These are phyloP conservation scores for Patiria pectinifera DNA, from an alignment of 53 echinoderm and acorn worm species.

Conservation along the genomic window DNA sequence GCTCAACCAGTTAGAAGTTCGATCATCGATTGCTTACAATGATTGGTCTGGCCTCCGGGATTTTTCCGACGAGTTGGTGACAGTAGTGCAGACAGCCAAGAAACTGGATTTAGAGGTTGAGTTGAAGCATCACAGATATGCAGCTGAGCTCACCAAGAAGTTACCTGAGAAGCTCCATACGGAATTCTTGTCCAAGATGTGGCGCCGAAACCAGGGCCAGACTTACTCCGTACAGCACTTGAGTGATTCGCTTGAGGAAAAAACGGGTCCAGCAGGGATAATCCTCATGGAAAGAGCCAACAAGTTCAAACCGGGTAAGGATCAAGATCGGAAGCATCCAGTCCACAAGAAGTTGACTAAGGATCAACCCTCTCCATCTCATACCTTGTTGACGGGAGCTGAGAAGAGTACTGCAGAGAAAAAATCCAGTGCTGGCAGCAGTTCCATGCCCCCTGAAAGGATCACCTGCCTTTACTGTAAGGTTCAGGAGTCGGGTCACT, in stretches of 20 bases:
- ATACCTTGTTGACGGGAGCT: conserved; percentile 8
- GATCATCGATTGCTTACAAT: background rate
- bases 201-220: conserved; percentile 14
- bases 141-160: conserved; percentile 26
- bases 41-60: conserved; percentile 45
- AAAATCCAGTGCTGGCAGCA: background rate
- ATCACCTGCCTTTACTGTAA: conserved; percentile 38
- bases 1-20: conserved; percentile 20
- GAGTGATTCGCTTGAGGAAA: conserved; percentile 33
- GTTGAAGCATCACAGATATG: conserved; percentile 47
- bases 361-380: conserved; percentile 19
- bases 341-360: background rate
- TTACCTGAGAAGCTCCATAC: conserved; percentile 42
- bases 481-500: conserved; percentile 10
- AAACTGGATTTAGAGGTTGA: background rate
- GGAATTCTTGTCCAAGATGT: conserved; percentile 42
- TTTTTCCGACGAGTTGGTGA: conserved; percentile 46
- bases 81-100: conserved; percentile 21
- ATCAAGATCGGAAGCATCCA: conserved; percentile 26
- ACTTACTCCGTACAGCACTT: background rate
- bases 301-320: conserved; percentile 13
- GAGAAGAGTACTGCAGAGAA: background rate
- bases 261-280: conserved; percentile 36
- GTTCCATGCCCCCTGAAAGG: background rate
- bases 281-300: conserved; percentile 18